Evolutionary conservation across 2,888 invertebrate species (phyloP).

Genomic region (Brenthis ino): DNA sequence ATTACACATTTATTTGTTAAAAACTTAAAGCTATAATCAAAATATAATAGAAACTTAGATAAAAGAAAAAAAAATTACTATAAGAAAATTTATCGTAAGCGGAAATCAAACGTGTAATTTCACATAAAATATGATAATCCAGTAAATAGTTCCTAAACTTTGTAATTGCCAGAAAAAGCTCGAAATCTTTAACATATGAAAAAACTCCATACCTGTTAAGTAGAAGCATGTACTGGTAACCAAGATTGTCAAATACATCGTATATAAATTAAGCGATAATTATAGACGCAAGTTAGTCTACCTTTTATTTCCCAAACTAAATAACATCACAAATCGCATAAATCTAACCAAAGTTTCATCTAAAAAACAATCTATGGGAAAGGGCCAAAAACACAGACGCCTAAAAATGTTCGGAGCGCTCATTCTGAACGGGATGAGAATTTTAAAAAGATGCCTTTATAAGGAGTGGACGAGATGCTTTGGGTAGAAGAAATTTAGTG

Average conservation of each 20-base stretch:
- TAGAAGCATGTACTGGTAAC: too few species aligned
- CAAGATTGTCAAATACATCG: not conserved
- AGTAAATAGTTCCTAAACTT: too few species aligned
- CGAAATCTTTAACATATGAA: too few species aligned
- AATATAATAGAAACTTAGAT: too few species aligned
- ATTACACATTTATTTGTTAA: too few species aligned
- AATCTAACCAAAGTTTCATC: constrained; percentile 43
- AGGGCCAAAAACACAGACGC: constrained; percentile 61
- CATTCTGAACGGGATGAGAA: constrained; percentile 67
- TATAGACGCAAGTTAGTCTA: not conserved
- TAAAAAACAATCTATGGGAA: constrained; percentile 66
- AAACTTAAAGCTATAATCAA: too few species aligned
- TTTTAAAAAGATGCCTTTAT: constrained; percentile 72
- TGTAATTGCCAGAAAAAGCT: too few species aligned
- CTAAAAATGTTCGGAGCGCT: constrained; percentile 73
- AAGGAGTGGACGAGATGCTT: constrained; percentile 51
- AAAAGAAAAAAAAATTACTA: too few species aligned
- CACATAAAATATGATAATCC: too few species aligned
- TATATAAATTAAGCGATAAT: constrained; percentile 13
- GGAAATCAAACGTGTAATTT: too few species aligned
- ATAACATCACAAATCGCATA: constrained; percentile 38
- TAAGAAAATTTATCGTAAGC: too few species aligned
- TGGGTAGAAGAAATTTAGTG: constrained; percentile 22
- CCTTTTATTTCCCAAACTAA: constrained; percentile 4
- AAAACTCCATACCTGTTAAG: too few species aligned